Evolutionary conservation across 1,140 invertebrate species (phyloP).

Genomic region (Apis laboriosa): DNA sequence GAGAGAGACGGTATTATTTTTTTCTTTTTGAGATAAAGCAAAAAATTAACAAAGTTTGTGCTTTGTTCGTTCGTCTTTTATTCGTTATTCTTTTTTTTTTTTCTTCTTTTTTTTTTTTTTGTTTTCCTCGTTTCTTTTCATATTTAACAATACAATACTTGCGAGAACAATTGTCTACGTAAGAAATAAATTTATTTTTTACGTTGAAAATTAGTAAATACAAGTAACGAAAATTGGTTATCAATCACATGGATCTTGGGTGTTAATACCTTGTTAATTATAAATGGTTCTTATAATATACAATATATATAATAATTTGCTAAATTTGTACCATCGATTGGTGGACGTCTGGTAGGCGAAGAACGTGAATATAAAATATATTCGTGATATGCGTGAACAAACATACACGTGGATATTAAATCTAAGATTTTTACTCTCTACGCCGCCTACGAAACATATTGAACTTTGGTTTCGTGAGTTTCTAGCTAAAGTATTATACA

Average conservation of each 20-base stretch:
- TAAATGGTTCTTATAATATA: not conserved
- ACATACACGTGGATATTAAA: not conserved
- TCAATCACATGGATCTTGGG: too few relatives aligned
- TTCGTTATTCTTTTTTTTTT: not conserved
- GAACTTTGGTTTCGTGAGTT: slow-evolving; percentile 2
- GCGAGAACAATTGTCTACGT: not conserved
- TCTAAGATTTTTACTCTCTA: not conserved
- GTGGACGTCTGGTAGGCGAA: not conserved
- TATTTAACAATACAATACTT: not conserved
- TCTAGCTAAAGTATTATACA: too few relatives aligned
- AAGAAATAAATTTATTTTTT: too few relatives aligned
- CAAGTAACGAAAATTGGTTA: not conserved
- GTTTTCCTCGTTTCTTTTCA: not conserved
- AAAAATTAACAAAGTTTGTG: too few relatives aligned
- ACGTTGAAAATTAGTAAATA: not conserved
- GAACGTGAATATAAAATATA: not conserved
- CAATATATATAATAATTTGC: not conserved
- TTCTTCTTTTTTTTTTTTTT: not conserved
- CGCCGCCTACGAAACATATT: not conserved
- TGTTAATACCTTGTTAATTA: slow-evolving; percentile 8
- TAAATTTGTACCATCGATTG: not conserved
- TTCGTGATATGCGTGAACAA: not conserved
- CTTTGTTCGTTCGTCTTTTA: not conserved
- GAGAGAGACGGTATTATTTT: not conserved
- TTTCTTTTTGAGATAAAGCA: not conserved